Evolutionary conservation across 2,113 vertebrate species (phyloP).

Genomic region (Pionites leucogaster): DNA sequence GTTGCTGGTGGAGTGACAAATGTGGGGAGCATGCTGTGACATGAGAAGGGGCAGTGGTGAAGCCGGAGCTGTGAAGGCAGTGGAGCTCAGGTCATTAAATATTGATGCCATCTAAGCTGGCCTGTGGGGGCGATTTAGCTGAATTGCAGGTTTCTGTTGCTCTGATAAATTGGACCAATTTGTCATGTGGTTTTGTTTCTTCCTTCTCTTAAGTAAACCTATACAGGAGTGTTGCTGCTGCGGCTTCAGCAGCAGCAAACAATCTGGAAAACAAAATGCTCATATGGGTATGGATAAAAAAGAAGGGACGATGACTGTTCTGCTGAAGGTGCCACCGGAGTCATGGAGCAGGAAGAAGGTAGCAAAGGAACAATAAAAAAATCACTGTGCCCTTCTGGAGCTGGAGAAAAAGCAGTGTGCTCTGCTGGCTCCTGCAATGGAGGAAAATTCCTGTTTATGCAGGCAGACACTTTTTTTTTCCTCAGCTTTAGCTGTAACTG

Average conservation of each 20-base stretch:
- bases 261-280: neutral
- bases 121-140: slow-evolving; percentile 34
- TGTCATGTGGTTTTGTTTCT: slow-evolving; percentile 53
- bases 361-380: neutral
- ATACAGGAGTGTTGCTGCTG: neutral
- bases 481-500: neutral
- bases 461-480: neutral
- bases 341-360: neutral
- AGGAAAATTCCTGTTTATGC: slow-evolving; percentile 35
- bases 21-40: accelerated
- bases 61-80: neutral
- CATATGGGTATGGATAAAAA: neutral
- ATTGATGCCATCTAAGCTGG: slow-evolving; percentile 15
- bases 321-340: neutral
- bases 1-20: too few species aligned
- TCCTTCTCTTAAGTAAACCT: neutral
- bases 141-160: slow-evolving; percentile 56
- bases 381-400: neutral
- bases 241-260: neutral
- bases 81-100: neutral
- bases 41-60: neutral
- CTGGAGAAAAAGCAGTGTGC: neutral
- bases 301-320: neutral
- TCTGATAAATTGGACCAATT: slow-evolving; percentile 56
- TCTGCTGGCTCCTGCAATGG: neutral